phyloP scores from a whole-genome alignment of 2,888 invertebrate species.

The Macrophya annulata region DNA sequence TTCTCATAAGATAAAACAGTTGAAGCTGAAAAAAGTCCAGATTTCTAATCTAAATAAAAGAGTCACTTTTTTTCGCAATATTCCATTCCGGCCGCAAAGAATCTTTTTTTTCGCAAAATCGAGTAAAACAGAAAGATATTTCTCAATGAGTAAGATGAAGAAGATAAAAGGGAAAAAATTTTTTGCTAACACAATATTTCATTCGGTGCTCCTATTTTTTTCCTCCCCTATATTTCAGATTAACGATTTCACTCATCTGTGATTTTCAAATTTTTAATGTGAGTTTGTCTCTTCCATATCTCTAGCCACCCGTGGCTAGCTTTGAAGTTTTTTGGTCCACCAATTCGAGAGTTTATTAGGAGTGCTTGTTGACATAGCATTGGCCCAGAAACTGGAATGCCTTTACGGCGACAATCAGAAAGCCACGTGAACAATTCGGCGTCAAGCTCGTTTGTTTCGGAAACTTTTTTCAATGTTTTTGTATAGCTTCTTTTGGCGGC shows the following conservation, averaged over 20 bases:
- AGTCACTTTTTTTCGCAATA: no score
- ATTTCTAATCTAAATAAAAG: no score
- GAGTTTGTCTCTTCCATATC: conserved; percentile 58
- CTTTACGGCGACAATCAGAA: conserved; percentile 59
- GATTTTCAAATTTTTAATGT: conserved; percentile 57
- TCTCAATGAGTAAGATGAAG: no score
- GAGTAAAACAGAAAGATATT: no score
- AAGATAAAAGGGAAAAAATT: no score
- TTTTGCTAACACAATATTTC: no score
- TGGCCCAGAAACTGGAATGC: conserved; percentile 58
- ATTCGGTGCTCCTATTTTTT: neutral
- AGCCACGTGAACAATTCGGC: conserved; percentile 58
- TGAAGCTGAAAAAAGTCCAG: no score
- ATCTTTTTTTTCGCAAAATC: no score
- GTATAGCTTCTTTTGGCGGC: conserved; percentile 56
- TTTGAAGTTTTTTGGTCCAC: conserved; percentile 57
- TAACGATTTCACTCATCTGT: conserved; percentile 53
- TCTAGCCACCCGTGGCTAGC: conserved; percentile 58
- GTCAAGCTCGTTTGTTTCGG: conserved; percentile 56
- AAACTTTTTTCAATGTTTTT: conserved; percentile 56
- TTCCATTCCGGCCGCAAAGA: no score
- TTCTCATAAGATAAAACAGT: no score
- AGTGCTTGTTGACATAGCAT: conserved; percentile 58
- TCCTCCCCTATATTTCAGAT: conserved; percentile 26
- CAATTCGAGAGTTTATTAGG: conserved; percentile 56